A percentile compares a stretch with the other conserved stretches of the same genome.
These are phyloP conservation scores for Formica exsecta DNA, from an alignment of 1,140 invertebrate species.

Conservation along the genomic window DNA sequence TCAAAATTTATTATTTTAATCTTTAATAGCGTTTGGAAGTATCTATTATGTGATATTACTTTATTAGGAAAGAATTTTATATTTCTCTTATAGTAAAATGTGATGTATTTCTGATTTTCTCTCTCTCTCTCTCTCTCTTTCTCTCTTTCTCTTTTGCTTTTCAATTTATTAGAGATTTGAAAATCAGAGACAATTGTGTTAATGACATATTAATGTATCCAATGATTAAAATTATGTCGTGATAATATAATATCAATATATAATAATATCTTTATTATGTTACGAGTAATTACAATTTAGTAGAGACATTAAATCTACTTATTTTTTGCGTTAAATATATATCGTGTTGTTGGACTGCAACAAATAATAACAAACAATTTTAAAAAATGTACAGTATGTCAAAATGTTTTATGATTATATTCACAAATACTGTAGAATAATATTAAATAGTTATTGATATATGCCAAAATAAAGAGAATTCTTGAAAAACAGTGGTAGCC, in stretches of 20 bases:
- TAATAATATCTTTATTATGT: constrained; percentile 58
- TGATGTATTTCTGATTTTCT: neutral
- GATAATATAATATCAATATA: constrained; percentile 4
- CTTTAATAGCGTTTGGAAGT: neutral
- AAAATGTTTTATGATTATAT: constrained; percentile 52
- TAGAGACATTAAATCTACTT: constrained; percentile 44
- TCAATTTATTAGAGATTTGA: neutral
- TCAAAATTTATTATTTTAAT: neutral
- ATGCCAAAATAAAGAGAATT: constrained; percentile 80
- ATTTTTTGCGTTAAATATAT: constrained; percentile 43
- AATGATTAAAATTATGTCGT: constrained; percentile 39
- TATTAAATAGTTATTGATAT: constrained; percentile 69
- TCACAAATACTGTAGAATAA: constrained; percentile 64
- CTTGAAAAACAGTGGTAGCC: constrained; percentile 67
- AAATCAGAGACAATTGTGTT: constrained; percentile 3
- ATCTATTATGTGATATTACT: neutral
- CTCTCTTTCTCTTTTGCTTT: neutral
- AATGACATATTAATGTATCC: constrained; percentile 9
- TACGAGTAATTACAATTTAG: constrained; percentile 33
- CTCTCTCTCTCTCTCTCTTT: neutral
- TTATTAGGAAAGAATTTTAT: neutral
- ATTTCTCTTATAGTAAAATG: neutral
- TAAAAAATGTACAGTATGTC: constrained; percentile 54
- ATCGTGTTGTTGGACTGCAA: constrained; percentile 18
- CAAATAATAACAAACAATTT: constrained; percentile 27